Percentiles rank a stretch among this genome's conserved stretches.
These are phyloP conservation scores for Ridgeia piscesae DNA, from an alignment of 1,140 invertebrate species.

Conservation along the genomic window DNA sequence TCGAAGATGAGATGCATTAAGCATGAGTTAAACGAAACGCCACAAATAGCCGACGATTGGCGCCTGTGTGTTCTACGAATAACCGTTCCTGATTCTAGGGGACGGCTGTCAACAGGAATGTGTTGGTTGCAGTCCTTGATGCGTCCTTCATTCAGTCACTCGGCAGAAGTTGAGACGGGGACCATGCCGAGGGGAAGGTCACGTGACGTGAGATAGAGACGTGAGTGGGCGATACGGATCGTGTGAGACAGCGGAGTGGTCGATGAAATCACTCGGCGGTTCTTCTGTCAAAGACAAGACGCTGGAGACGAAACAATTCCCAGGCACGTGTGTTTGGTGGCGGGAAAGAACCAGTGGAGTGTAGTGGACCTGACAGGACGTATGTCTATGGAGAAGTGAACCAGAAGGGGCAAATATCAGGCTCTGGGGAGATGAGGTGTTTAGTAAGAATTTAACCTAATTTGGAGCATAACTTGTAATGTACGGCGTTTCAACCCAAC, in stretches of 20 bases:
- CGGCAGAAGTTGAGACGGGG: not conserved
- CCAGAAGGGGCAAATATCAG: too few species aligned
- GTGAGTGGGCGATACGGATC: not conserved
- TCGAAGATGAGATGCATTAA: not conserved
- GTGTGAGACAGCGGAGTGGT: not conserved
- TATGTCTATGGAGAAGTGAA: too few species aligned
- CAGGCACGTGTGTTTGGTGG: not conserved
- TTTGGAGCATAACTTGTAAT: too few species aligned
- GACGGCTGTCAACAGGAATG: not conserved
- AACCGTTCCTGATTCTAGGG: not conserved
- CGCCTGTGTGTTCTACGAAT: not conserved
- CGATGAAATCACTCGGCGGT: not conserved
- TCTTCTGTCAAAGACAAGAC: not conserved
- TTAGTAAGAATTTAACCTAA: too few species aligned
- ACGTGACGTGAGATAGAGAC: not conserved
- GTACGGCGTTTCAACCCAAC: too few species aligned
- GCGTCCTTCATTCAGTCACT: not conserved
- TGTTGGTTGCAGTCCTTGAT: not conserved
- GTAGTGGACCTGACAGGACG: too few species aligned
- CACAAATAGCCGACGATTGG: not conserved
- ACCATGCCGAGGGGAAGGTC: not conserved
- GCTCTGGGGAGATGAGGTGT: too few species aligned
- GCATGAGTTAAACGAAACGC: not conserved
- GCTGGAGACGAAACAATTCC: not conserved
- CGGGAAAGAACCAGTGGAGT: not conserved